Evolutionary conservation across 2,888 invertebrate species (phyloP), one percentile per base, ranked within the genome.

Genomic region (Zele albiditarsus): DNA sequence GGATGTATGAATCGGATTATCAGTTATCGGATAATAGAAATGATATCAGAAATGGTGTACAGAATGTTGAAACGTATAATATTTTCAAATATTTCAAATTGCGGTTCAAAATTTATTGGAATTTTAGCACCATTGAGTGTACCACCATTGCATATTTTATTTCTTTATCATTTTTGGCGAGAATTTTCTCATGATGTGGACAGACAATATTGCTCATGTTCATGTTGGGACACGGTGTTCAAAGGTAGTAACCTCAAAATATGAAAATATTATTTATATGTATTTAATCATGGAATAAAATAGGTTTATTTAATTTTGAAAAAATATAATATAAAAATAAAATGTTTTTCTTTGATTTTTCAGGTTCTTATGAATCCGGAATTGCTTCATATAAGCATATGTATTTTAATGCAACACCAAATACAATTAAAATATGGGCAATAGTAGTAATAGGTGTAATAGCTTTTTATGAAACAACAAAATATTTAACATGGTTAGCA

Each of bases 161-260:
- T 92, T 71, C 88, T 93, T 49, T 92, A 92, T 88, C 91, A 92
- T 84, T 92, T 94, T 83, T 94, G 94, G 94, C 91, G 92, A 83
- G 92, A 93, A 82, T 93, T 92, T 87, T 92, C 93, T 57, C 91
- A 92, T 27, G 91, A 91, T 77, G 93, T 94, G 65, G 93, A 94
- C 84, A 91, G 90, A 80, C 90, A 91, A 74, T 92, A 91, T 80
- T 94, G 94, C 84, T 92, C 92, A 20, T 94, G 94, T 87, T 93
- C 93, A 14, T 95, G 94, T 85, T 95, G 94, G 93, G 95, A 95
- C 84, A 94, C 94, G 0, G 92, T 94, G 8, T 94, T 94, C 84
- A 94, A 94, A 91, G 94, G 93, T 93, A 87, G n/a, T 82, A 69
- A 53, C 53, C 53, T 53, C 20, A 53, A 53, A 53, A 20, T 46